phyloP scores from a whole-genome alignment of 2,888 invertebrate species.

The Melinaea marsaeus region DNA sequence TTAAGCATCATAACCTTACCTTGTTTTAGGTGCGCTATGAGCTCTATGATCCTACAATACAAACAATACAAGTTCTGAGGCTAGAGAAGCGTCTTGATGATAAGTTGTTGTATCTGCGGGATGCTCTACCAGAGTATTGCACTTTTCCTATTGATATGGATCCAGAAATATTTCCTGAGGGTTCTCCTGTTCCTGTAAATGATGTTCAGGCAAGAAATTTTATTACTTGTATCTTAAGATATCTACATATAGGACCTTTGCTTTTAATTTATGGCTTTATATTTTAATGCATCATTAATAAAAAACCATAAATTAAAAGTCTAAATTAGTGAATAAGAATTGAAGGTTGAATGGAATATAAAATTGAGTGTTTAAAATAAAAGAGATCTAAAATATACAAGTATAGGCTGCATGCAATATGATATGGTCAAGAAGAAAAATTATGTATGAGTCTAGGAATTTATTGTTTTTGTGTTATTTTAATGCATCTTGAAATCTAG shows the following conservation, averaged over 20 bases:
- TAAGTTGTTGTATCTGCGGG: slow-evolving; percentile 90
- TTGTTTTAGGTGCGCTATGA: slow-evolving; percentile 82
- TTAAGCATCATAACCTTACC: no score
- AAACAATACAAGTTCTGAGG: slow-evolving; percentile 91
- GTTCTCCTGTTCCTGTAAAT: slow-evolving; percentile 87
- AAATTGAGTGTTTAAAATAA: no score
- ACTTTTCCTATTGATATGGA: slow-evolving; percentile 96
- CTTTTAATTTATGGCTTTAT: background rate
- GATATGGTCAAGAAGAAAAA: no score
- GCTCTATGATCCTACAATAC: slow-evolving; percentile 95
- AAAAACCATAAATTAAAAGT: no score
- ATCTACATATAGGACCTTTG: background rate
- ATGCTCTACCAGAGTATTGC: slow-evolving; percentile 93
- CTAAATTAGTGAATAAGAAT: no score
- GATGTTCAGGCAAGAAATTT: slow-evolving; percentile 75
- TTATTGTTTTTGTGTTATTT: no score
- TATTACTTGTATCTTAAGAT: background rate
- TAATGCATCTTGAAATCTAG: background rate
- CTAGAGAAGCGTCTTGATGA: slow-evolving; percentile 96
- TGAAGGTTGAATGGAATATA: no score
- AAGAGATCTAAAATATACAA: no score
- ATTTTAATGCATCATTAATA: background rate
- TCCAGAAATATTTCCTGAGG: slow-evolving; percentile 86
- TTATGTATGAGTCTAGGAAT: no score
- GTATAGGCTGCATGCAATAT: no score